Percentiles rank a stretch among this genome's conserved stretches.
Conservation (phyloP, 1,140 invertebrate genomes). For the Polypedilum pembai region DNA sequence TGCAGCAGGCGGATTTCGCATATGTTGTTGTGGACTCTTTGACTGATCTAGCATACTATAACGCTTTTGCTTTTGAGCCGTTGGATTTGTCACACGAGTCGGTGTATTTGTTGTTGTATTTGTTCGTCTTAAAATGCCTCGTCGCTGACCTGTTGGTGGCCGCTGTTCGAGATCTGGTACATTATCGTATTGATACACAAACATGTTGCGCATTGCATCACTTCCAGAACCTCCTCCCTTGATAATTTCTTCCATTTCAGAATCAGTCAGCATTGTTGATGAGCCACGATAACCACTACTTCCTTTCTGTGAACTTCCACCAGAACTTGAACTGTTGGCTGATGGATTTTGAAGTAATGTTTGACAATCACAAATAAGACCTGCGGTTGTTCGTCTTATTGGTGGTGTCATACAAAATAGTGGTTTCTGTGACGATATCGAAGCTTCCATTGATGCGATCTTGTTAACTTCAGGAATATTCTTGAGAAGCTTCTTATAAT, state of each 20-base stretch:
- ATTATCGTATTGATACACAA: conserved; percentile 75
- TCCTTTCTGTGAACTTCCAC: conserved; percentile 66
- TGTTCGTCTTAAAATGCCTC: conserved; percentile 52
- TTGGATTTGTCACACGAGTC: conserved; percentile 51
- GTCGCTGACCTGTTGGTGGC: conserved; percentile 52
- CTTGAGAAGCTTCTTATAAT: conserved; percentile 63
- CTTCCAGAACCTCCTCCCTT: neutral
- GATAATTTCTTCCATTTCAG: conserved; percentile 51
- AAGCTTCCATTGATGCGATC: conserved; percentile 32
- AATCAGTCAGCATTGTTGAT: conserved; percentile 71
- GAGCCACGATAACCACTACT: conserved; percentile 79
- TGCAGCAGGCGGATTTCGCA: conserved; percentile 53
- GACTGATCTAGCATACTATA: conserved; percentile 63
- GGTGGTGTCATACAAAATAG: conserved; percentile 58
- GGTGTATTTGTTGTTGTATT: conserved; percentile 46
- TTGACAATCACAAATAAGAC: conserved; percentile 55
- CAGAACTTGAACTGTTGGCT: conserved; percentile 51
- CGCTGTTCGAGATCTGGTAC: conserved; percentile 38
- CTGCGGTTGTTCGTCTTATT: conserved; percentile 47
- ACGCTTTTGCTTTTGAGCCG: conserved; percentile 52
- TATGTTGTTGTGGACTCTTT: neutral
- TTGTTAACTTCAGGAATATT: conserved; percentile 62
- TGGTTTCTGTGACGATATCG: conserved; percentile 49
- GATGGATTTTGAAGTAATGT: conserved; percentile 40
- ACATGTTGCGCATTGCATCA: conserved; percentile 47